Base-by-base conservation (phyloP, 1,140 invertebrate species). In the Brachionus plicatilis region DNA sequence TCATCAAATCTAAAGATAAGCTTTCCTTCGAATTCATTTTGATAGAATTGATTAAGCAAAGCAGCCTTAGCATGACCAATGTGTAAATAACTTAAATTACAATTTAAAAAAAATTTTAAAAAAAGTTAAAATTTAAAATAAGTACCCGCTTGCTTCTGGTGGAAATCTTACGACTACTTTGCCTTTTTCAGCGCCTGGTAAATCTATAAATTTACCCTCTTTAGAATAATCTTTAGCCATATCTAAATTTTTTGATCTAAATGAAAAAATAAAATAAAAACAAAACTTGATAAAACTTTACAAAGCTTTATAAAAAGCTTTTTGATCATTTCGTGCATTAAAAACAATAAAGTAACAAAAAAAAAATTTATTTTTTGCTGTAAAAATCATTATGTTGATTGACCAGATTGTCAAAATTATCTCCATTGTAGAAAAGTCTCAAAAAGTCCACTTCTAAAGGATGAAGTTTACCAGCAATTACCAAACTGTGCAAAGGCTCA, bases 31-130 rank as follows among this genome's bases (percentile, higher is more conserved):
- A 98, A 99, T 14, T 92, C 91, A 87, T 95, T 92, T 85, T 98
- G 95, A 88, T 99, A 99, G 90, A 99, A 95, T 87, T 99, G 96
- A 91, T 99, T 99, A 1, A 99, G 91, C 1, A 99, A 91, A 37
- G 97, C 97, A 68, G 98, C 98, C 91, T 99, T 99, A 0, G 97
- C 98, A 91, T 99, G 98, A 14, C 98, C 98, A 90, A 99, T 97
- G 88, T 99, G 98, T 20, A 99, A 91, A 90, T 94, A 99, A 20
- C 94, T 94, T 79, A 53, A 78, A 85, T 20, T 85, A 6, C 33
- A 60, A 37, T 47, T 60, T 29, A 29, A 27, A 9, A 68, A 12
- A 11, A 45, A 33, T 27, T n/a, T n/a, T 1, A 24, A 24, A 24
- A 24, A 12, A n/a, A 41, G 41, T 33, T 47, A 24, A 72, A 66